Evolutionary conservation across 2,888 invertebrate genomes (phyloP), one percentile per base, ranked within the genome.

Genomic region (Neoaliturus tenellus): DNA sequence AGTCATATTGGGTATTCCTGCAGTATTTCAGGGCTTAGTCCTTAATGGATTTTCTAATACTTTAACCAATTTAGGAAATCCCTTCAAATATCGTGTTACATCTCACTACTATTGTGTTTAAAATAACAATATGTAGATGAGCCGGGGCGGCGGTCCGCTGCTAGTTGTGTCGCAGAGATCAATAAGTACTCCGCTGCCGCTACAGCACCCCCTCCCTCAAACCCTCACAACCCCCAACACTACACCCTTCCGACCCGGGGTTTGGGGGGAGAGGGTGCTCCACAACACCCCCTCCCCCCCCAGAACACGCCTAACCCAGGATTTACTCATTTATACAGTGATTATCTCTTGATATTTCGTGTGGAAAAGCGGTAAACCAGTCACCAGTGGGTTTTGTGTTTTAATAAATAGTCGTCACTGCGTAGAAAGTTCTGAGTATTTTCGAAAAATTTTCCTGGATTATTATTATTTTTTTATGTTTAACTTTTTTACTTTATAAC

Each of bases 311-410:
- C 62, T 62, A 62, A 62, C 62, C 62, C 62, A 62, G 62, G 62
- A 62, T 62, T 62, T 62, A 62, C 62, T 62, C 62, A 62, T 62
- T 62, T 62, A 62, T 62, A 62, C 62, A 62, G 28, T 62, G 62
- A 62, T 62, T 62, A 62, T 62, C 62, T 62, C 62, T 62, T 62
- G 62, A 62, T 62, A 62, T 62, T 31, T 62, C 62, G 28, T 17
- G 62, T 62, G 62, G 62, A 62, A 55, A 62, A 62, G 62, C 31
- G 62, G 62, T 31, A 31, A 28, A 62, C 62, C 62, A 62, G 62
- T 62, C 62, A 12, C 62, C 62, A 31, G 8, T 31, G 62, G 20
- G 31, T 62, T n/a, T 62, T 28, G 14, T 62, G 62, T 62, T 5
- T 62, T 14, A 31, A 62, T 31, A 62, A 62, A 62, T 28, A 62